phyloP scores from a whole-genome alignment of 64 coral and sea anemone species.

The Stichodactyla mertensii region DNA sequence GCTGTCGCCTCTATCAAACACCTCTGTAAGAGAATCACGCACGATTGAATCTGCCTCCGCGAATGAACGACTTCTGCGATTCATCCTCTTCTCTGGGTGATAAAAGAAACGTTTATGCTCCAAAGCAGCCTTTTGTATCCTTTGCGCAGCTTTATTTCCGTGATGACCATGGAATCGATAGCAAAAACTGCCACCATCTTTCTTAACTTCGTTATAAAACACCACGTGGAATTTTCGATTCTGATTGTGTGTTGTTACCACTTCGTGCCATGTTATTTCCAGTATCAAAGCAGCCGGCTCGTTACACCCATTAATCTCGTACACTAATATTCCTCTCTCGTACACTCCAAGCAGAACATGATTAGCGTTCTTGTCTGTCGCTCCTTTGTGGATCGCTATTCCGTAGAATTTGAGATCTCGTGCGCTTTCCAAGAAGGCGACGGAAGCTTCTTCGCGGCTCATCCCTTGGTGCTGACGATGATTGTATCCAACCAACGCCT shows the following conservation, averaged over 20 bases:
- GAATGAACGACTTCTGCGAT: constrained; percentile 76
- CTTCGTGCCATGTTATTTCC: constrained; percentile 67
- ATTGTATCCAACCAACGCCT: constrained; percentile 54
- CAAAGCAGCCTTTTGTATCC: constrained; percentile 35
- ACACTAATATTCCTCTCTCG: constrained; percentile 56
- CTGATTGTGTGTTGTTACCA: constrained; percentile 53
- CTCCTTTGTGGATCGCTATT: constrained; percentile 45
- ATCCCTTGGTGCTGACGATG: constrained; percentile 74
- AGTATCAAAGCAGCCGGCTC: constrained; percentile 42
- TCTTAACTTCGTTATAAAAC: constrained; percentile 58
- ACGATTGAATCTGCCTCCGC: constrained; percentile 70
- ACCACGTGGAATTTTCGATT: constrained; percentile 88
- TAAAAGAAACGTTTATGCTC: constrained; percentile 58
- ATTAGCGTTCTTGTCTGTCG: constrained; percentile 60
- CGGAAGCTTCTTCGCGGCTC: constrained; percentile 51
- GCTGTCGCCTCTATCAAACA: constrained; percentile 33
- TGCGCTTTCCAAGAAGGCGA: constrained; percentile 65
- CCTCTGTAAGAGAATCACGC: not conserved
- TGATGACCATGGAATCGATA: constrained; percentile 84
- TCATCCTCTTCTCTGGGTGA: constrained; percentile 66
- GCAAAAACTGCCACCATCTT: constrained; percentile 73
- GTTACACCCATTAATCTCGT: constrained; percentile 36
- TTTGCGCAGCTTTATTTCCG: constrained; percentile 64
- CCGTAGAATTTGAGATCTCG: constrained; percentile 56
- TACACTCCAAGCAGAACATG: constrained; percentile 51